Evolutionary conservation across 2,888 invertebrate species (phyloP), one percentile per base, ranked within the genome.

Genomic region (Drosophila imparisetae): DNA sequence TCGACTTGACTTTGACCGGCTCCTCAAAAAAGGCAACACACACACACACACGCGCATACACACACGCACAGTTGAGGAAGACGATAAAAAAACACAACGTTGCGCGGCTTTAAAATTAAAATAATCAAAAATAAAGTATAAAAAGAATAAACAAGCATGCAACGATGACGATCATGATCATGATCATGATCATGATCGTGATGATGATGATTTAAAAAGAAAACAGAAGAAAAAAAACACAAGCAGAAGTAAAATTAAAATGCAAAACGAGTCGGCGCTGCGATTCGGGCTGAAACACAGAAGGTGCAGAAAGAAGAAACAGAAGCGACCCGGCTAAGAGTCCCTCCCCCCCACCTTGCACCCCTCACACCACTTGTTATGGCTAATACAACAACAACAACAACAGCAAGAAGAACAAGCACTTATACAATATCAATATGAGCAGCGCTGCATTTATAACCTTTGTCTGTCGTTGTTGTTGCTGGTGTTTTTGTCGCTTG

Each of bases 181-280:
- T 65, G 49, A 67, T 66, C 57, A 64, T 63, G 15, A 34, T 67
- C 57, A 59, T 63, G 18, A 34, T 52, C 4, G 36, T 63, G 60
- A 75, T 61, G 18, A 53, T 32, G 63, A 67, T 71, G 68, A 69
- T 40, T 24, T 60, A 48, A 45, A 49, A 54, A 42, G 36, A 54
- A 40, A 59, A 61, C 38, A 42, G 8, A 49, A 59, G 2, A 59
- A 36, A 42, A 63, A 72, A 54, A 42, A 34, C 11, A 50, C 18
- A 59, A 52, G 55, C 66, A 64, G 54, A 78, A 77, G 53, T 81
- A 63, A 80, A 90, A 90, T 90, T 90, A 90, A 90, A 90, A 90
- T 90, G 90, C 91, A 91, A 90, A 87, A 81, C 89, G 91, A 87
- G 91, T 91, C 90, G 75, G 45, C 38, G 50, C 62, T 42, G 38